phyloP scores from a whole-genome alignment of 1,140 invertebrate species.

The Aphidius gifuensis region DNA sequence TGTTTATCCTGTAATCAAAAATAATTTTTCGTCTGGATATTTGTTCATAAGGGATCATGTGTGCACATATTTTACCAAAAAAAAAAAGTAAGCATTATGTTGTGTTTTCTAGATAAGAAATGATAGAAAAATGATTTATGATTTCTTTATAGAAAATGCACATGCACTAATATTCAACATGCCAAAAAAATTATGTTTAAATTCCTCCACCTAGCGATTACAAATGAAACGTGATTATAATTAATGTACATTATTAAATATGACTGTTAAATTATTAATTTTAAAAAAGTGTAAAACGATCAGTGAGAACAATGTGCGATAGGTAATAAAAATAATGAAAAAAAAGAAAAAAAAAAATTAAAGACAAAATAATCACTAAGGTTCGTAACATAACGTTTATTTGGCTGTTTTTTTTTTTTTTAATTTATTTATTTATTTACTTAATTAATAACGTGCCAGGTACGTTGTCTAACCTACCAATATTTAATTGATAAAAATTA shows the following conservation, averaged over 20 bases:
- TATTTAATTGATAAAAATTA: constrained; percentile 19
- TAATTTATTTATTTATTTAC: constrained; percentile 24
- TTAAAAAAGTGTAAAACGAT: too few species aligned
- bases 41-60: too few species aligned
- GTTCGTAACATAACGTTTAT: constrained; percentile 46
- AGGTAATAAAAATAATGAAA: not conserved
- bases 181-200: constrained; percentile 5
- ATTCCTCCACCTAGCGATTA: constrained; percentile 34
- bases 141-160: not conserved
- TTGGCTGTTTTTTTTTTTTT: constrained; percentile 35
- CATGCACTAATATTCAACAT: constrained; percentile 13
- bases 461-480: not conserved
- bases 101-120: too few species aligned
- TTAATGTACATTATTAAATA: too few species aligned
- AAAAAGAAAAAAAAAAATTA: constrained; percentile 17
- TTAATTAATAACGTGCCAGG: not conserved
- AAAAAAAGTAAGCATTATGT: too few species aligned
- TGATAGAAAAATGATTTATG: too few species aligned
- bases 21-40: too few species aligned
- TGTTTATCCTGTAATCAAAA: constrained; percentile 42
- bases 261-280: too few species aligned
- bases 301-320: not conserved
- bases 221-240: constrained; percentile 19
- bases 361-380: constrained; percentile 49
- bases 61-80: too few species aligned